Evolutionary conservation across 1,140 invertebrate species (phyloP).

Genomic region (Dolichoris vasculosae): DNA sequence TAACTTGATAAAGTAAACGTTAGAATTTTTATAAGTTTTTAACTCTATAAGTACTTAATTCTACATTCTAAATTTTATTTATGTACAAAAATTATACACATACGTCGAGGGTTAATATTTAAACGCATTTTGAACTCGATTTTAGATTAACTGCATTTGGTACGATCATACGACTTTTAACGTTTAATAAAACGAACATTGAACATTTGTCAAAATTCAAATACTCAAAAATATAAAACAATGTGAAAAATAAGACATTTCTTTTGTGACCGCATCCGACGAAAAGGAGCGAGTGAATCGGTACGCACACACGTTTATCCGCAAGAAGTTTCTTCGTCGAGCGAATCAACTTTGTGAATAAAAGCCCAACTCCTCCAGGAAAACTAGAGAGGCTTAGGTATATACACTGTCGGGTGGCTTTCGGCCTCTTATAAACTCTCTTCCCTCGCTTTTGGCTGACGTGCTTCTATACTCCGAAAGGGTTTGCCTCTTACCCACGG

Average conservation of each 20-base stretch:
- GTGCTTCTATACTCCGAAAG: constrained; percentile 21
- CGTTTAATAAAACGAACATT: too few species aligned
- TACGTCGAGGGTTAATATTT: too few species aligned
- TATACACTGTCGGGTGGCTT: neutral
- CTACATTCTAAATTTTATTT: too few species aligned
- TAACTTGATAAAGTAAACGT: too few species aligned
- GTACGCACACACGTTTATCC: neutral
- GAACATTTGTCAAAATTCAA: neutral
- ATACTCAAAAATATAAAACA: neutral
- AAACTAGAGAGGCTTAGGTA: constrained; percentile 13
- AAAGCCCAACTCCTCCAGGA: neutral
- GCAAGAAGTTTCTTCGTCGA: neutral
- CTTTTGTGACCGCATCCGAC: neutral
- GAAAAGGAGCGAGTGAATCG: neutral
- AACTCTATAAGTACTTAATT: too few species aligned
- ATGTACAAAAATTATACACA: too few species aligned
- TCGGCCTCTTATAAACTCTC: constrained; percentile 29
- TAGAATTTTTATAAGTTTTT: too few species aligned
- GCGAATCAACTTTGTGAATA: constrained; percentile 36
- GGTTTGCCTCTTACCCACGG: constrained; percentile 55
- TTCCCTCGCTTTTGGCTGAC: neutral
- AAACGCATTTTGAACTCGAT: too few species aligned
- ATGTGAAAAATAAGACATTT: neutral
- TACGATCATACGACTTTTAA: too few species aligned
- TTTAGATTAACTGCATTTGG: too few species aligned